A percentile compares a stretch with the other conserved stretches of the same genome.
phyloP scores from a whole-genome alignment of 2,113 vertebrate genomes.

The Triplophysa dalaica region DNA sequence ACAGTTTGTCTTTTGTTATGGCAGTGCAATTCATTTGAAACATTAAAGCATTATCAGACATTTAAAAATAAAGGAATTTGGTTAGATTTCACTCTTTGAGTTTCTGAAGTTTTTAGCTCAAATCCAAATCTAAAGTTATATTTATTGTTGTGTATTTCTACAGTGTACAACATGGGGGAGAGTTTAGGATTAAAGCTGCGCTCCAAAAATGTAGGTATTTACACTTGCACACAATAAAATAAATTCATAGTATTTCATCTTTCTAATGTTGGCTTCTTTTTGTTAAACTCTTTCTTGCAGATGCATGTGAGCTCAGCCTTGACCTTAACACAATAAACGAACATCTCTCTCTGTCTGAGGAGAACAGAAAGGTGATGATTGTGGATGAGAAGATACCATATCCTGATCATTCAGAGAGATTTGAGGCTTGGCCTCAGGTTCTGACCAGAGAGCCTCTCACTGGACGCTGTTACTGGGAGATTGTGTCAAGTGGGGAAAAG shows the following conservation, averaged over 20 bases:
- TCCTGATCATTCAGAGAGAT: background rate
- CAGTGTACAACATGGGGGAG: background rate
- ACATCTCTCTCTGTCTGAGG: constrained; percentile 39
- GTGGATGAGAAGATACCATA: background rate
- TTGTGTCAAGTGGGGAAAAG: constrained; percentile 14
- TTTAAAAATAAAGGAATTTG: too few species aligned
- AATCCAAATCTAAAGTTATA: background rate
- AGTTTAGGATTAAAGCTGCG: background rate
- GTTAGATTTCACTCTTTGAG: too few species aligned
- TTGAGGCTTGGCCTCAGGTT: constrained; percentile 16
- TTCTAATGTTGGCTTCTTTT: background rate
- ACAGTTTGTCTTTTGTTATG: too few species aligned
- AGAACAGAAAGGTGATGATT: constrained; percentile 44
- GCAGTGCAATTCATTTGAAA: too few species aligned
- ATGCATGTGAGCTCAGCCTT: constrained; percentile 31
- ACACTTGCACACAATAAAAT: too few species aligned
- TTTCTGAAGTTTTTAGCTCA: background rate
- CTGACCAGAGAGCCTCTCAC: constrained; percentile 8
- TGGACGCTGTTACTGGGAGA: constrained; percentile 35
- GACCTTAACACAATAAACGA: constrained; percentile 47
- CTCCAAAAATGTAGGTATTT: background rate
- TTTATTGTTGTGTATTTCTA: background rate
- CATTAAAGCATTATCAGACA: too few species aligned
- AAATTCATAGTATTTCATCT: background rate
- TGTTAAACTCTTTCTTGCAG: background rate